Percentiles rank a stretch among this genome's conserved stretches.
Evolutionary conservation across 2,888 invertebrate species (phyloP).

Genomic region (Podabrus alpinus): DNA sequence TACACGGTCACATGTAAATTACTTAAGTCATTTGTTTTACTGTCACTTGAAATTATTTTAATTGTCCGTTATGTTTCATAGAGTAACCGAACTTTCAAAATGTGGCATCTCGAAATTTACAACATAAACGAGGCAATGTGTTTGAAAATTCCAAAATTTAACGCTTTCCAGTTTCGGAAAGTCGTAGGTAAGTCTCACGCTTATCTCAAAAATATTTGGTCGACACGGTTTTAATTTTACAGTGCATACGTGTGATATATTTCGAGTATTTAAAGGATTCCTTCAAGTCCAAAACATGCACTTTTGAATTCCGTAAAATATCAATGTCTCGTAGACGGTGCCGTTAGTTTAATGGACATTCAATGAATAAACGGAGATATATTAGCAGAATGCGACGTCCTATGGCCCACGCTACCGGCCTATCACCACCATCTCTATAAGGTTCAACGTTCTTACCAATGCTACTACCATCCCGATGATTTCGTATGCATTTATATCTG

Average conservation of each 20-base stretch:
- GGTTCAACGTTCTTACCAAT: conserved; percentile 43
- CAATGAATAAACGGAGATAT: conserved; percentile 43
- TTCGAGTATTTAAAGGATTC: not conserved
- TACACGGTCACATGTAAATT: conserved; percentile 22
- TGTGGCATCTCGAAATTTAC: not conserved
- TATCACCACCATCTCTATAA: conserved; percentile 50
- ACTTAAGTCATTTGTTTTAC: conserved; percentile 19
- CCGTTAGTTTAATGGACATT: conserved; percentile 47
- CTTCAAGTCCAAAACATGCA: conserved; percentile 31
- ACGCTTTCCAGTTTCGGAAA: too few species aligned
- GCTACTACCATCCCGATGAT: conserved; percentile 24
- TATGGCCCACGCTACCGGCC: conserved; percentile 45
- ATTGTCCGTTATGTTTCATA: not conserved
- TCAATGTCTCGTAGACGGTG: conserved; percentile 40
- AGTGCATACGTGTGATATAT: not conserved
- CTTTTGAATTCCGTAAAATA: conserved; percentile 40
- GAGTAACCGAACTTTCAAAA: not conserved
- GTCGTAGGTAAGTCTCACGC: too few species aligned
- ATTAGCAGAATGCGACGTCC: conserved; percentile 47
- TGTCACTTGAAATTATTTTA: conserved; percentile 14
- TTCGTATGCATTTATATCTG: conserved; percentile 31
- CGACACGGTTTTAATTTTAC: not conserved
- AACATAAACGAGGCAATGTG: not conserved
- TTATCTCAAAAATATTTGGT: not conserved
- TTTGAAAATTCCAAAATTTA: not conserved